phyloP scores from a whole-genome alignment of 2,113 vertebrate genomes.

The Ceyx cyanopectus region DNA sequence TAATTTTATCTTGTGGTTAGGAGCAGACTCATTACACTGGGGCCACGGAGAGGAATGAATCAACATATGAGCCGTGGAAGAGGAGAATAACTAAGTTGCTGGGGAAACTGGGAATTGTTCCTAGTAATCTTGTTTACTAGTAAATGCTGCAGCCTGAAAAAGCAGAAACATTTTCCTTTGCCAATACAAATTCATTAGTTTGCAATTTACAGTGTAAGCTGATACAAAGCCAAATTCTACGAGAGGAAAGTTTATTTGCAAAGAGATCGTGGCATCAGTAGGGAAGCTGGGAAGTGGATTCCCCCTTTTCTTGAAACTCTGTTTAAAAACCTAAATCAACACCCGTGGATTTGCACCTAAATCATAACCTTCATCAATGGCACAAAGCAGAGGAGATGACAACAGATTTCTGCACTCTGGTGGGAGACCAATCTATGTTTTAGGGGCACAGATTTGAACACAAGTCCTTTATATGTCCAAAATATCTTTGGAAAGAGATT shows the following conservation, averaged over 20 bases:
- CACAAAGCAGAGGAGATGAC: background rate
- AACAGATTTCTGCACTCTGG: background rate
- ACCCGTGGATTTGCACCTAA: background rate
- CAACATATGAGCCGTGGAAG: conserved; percentile 17
- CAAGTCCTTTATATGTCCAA: background rate
- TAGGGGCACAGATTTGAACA: background rate
- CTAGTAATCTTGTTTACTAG: conserved; percentile 65
- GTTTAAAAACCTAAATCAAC: background rate
- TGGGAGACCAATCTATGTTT: background rate
- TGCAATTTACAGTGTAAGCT: conserved; percentile 57
- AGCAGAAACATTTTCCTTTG: conserved; percentile 47
- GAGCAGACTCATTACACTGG: background rate
- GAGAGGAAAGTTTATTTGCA: conserved; percentile 53
- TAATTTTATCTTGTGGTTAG: conserved; percentile 3
- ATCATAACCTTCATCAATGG: background rate
- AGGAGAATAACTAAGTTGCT: conserved; percentile 67
- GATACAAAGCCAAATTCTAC: conserved; percentile 41
- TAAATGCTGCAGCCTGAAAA: conserved; percentile 46
- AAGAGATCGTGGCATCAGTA: conserved; percentile 2
- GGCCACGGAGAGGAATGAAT: conserved; percentile 24
- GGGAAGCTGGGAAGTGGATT: background rate
- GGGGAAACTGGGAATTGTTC: conserved; percentile 65
- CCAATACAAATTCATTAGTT: conserved; percentile 70
- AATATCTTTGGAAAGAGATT: background rate
- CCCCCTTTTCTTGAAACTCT: background rate